phyloP scores from a whole-genome alignment of 2,113 vertebrate genomes.

The Crocuta crocuta region DNA sequence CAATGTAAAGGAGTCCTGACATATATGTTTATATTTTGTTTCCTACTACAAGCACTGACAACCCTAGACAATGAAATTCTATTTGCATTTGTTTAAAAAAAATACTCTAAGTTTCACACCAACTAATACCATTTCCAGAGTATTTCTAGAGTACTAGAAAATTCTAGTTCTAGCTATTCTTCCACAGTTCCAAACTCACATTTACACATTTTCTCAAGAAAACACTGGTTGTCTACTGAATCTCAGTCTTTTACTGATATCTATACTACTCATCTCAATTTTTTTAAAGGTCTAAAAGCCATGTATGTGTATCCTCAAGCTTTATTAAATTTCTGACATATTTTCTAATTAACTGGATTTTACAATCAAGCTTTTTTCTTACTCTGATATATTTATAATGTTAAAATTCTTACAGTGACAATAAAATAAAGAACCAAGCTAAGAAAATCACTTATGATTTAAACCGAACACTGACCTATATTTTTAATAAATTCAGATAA shows the following conservation, averaged over 20 bases:
- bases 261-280: background rate
- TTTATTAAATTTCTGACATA: conserved; percentile 43
- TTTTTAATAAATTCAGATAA: conserved; percentile 51
- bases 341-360: conserved; percentile 27
- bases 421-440: conserved; percentile 20
- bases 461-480: background rate
- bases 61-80: background rate
- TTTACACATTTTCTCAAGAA: conserved; percentile 8
- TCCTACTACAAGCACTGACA: background rate
- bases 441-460: conserved; percentile 49
- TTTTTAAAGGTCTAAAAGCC: conserved; percentile 48
- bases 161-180: background rate
- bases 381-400: background rate
- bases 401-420: background rate
- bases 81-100: background rate
- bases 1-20: background rate
- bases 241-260: conserved; percentile 2
- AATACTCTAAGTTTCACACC: background rate
- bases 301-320: background rate
- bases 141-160: background rate
- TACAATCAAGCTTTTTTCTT: background rate
- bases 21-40: background rate
- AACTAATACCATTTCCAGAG: conserved; percentile 6
- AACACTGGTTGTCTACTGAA: background rate
- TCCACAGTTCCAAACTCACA: background rate